Percentiles rank a stretch among this genome's conserved stretches.
phyloP scores from a whole-genome alignment of 2,113 vertebrate genomes.

The Apteryx owenii region DNA sequence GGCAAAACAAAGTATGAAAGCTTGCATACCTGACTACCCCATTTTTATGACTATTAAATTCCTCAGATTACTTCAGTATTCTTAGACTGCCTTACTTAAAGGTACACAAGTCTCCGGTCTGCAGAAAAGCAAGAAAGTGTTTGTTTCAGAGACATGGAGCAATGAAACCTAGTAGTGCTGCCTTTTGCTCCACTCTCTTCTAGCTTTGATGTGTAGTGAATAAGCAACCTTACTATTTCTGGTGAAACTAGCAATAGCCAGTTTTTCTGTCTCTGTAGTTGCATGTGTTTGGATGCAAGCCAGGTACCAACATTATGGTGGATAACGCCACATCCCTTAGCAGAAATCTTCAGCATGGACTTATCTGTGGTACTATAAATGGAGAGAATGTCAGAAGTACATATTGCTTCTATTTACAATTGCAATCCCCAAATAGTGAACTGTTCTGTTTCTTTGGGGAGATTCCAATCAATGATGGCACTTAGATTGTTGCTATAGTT shows the following conservation, averaged over 20 bases:
- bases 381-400: neutral
- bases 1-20: neutral
- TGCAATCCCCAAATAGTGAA: neutral
- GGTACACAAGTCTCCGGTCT: neutral
- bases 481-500: neutral
- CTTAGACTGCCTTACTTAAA: neutral
- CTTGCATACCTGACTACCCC: neutral
- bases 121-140: neutral
- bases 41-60: neutral
- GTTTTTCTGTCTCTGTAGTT: constrained; percentile 74
- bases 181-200: neutral
- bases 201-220: neutral
- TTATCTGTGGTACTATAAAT: constrained; percentile 66
- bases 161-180: neutral
- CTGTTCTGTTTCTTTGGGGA: neutral
- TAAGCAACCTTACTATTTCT: constrained; percentile 57
- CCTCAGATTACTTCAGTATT: neutral
- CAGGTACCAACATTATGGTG: constrained; percentile 76
- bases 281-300: constrained; percentile 75
- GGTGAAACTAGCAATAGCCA: constrained; percentile 78
- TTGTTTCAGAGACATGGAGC: neutral
- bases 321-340: constrained; percentile 69
- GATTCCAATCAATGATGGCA: neutral
- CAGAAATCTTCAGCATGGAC: constrained; percentile 79
- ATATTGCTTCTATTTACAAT: neutral